Evolutionary conservation across 1,140 invertebrate species (phyloP).

Genomic region (Condylostylus longicornis): DNA sequence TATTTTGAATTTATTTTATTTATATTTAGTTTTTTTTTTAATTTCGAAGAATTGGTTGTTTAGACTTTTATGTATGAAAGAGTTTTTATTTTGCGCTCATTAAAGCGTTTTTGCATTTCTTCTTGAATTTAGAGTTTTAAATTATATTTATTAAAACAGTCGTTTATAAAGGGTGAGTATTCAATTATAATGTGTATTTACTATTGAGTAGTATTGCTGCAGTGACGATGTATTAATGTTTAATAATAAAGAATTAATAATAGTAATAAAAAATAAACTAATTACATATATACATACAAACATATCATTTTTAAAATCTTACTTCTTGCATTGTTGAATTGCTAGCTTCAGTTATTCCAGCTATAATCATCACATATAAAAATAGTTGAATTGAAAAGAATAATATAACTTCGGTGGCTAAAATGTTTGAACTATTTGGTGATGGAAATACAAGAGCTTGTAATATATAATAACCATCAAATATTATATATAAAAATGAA

Average conservation of each 20-base stretch:
- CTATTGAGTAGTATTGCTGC: conserved; percentile 29
- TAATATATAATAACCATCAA: conserved; percentile 29
- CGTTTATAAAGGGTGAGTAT: too few species aligned
- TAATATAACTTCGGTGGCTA: conserved; percentile 26
- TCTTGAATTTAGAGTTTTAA: too few species aligned
- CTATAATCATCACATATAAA: conserved; percentile 25
- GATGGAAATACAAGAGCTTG: conserved; percentile 28
- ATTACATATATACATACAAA: background rate
- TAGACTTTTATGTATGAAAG: too few species aligned
- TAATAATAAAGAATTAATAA: too few species aligned
- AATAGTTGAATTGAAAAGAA: conserved; percentile 31
- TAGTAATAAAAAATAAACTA: background rate
- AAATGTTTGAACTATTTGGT: conserved; percentile 26
- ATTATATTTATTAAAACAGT: too few species aligned
- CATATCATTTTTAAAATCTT: background rate
- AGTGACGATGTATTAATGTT: too few species aligned
- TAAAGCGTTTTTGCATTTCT: too few species aligned
- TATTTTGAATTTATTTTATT: too few species aligned
- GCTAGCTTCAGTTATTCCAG: conserved; percentile 29
- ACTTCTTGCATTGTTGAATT: conserved; percentile 27
- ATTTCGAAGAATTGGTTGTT: too few species aligned
- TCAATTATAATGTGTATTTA: conserved; percentile 24
- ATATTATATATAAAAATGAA: conserved; percentile 29
- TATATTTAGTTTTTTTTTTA: too few species aligned
- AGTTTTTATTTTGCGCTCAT: too few species aligned